phyloP scores from a whole-genome alignment of 2,888 invertebrate genomes.

The Aporophyla nigra region DNA sequence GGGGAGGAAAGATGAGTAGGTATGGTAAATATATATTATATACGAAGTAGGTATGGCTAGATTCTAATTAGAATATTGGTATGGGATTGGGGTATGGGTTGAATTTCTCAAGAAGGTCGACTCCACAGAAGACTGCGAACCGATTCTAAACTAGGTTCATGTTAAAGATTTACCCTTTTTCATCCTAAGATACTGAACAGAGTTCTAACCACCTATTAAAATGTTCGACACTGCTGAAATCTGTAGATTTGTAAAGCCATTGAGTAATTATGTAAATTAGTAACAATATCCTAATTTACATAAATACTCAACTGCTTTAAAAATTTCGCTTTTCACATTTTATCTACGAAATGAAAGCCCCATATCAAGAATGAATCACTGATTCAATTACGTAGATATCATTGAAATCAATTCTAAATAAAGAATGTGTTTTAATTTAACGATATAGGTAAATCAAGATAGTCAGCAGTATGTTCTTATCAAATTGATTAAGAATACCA shows the following conservation, averaged over 20 bases:
- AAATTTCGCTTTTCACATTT: background rate
- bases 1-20: no score
- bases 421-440: conserved; percentile 14
- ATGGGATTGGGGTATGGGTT: background rate
- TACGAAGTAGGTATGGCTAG: background rate
- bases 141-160: background rate
- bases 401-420: conserved; percentile 7
- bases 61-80: background rate
- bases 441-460: conserved; percentile 37
- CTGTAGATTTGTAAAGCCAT: background rate
- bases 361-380: conserved; percentile 25
- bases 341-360: conserved; percentile 11
- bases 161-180: background rate
- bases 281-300: background rate
- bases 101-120: background rate
- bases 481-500: conserved; percentile 32
- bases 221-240: background rate
- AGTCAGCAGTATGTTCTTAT: conserved; percentile 17
- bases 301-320: background rate
- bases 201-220: background rate
- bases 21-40: background rate
- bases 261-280: no score
- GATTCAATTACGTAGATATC: conserved; percentile 23
- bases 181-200: background rate
- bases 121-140: background rate